Base-by-base conservation (phyloP, 2,113 vertebrate genomes). In the Neoarius graeffei region DNA sequence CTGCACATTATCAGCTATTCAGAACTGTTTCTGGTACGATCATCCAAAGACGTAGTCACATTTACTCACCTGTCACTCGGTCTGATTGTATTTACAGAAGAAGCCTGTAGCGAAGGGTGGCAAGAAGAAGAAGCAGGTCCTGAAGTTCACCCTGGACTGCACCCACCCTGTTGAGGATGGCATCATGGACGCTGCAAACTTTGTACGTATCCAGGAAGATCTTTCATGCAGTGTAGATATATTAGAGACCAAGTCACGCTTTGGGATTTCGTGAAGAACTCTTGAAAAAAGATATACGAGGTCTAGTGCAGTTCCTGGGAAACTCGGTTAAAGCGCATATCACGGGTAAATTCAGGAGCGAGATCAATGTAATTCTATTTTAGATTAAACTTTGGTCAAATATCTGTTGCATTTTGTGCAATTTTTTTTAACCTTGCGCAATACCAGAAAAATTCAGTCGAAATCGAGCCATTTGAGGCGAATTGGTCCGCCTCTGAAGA, bases 181-280 rank as follows among this genome's bases (percentile, higher is more conserved):
- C 30, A 99, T 99, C 93, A 99, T 99, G 98, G 98, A 99, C 25
- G 98, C 98, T 30, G 98, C 97, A 88, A 99, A 99, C 92, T 99
- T 99, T 83, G 98, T 99, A 94, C 97, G 98, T 87, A 50, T 52
- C 1, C 17, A 30, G 6, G 14, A 20, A 30, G 57, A 57, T 82
- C 10, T 48, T 17, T 62, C 20, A 5, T 23, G 8, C 1, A 5
- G 6, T 3, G 0, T 20, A 23, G 56, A 57, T 74, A 20, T 48
- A 48, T 9, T 7, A 3, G 30, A 35, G 30, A 17, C 7, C 17
- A 9, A 1, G 20, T 35, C 7, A 19, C 0, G 5, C 17, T 74
- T 2, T 67, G 66, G n/a, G 25, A 7, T 50, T 71, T 67, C 3
- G 9, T 9, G 57, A 69, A 14, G 5, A 66, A 66, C 10, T n/a